phyloP scores from a whole-genome alignment of 2,797 vertebrate genomes.

The Anguilla megastoma region DNA sequence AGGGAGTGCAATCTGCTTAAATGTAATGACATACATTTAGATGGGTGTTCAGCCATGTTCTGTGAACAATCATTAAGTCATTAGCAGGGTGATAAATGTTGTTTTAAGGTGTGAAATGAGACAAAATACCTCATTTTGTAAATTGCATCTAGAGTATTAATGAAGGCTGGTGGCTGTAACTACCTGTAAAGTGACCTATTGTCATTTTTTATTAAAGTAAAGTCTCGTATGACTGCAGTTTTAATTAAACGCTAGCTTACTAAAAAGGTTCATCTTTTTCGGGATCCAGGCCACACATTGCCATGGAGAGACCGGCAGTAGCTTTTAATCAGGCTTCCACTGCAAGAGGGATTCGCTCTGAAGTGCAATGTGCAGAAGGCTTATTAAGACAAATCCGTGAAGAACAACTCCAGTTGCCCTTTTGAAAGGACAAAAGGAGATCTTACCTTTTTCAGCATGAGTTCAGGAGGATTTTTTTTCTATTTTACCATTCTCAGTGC shows the following conservation, averaged over 20 bases:
- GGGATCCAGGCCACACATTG: constrained; percentile 21
- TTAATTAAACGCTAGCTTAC: constrained; percentile 30
- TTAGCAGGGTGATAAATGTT: constrained; percentile 32
- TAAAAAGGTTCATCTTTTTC: constrained; percentile 18
- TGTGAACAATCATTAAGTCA: not conserved
- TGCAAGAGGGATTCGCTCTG: constrained; percentile 16
- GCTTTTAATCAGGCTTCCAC: constrained; percentile 30
- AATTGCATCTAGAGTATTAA: constrained; percentile 26
- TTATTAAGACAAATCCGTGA: constrained; percentile 26
- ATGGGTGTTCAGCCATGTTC: not conserved
- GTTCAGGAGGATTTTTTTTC: constrained; percentile 8
- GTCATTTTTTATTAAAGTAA: constrained; percentile 35
- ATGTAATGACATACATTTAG: not conserved
- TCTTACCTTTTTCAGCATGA: not conserved
- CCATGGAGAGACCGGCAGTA: constrained; percentile 27
- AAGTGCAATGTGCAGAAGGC: constrained; percentile 18
- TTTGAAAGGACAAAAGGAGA: constrained; percentile 4
- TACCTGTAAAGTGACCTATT: constrained; percentile 34
- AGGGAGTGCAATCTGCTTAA: not conserved
- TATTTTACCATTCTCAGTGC: constrained; percentile 1
- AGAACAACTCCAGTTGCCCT: constrained; percentile 29
- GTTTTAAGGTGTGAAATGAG: constrained; percentile 20
- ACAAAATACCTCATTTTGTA: constrained; percentile 24
- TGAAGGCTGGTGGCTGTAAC: constrained; percentile 27
- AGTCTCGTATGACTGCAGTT: constrained; percentile 32